These are phyloP conservation scores for Drosophila insularis DNA, from an alignment of 1,140 invertebrate genomes.

Conservation along the genomic window DNA sequence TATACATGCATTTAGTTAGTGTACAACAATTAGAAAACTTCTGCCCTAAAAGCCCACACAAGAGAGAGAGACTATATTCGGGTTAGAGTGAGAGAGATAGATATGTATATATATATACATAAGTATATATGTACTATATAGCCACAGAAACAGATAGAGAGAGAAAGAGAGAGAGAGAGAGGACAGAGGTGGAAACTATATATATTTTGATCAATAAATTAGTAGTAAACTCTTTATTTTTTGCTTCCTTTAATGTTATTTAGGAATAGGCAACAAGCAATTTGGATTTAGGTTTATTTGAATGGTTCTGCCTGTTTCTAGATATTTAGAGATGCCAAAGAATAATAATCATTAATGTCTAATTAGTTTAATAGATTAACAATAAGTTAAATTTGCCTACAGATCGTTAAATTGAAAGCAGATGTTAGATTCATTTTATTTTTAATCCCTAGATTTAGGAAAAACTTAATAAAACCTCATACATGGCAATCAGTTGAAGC, in stretches of 20 bases:
- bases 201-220: not conserved
- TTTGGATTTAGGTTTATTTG: not conserved
- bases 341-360: not conserved
- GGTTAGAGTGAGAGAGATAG: not conserved
- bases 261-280: not conserved
- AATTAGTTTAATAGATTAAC: too few relatives aligned
- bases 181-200: not conserved
- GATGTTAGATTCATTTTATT: too few relatives aligned
- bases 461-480: too few relatives aligned
- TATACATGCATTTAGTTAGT: constrained; percentile 16
- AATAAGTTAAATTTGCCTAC: too few relatives aligned
- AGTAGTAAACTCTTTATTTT: not conserved
- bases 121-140: too few relatives aligned
- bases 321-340: not conserved
- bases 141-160: not conserved
- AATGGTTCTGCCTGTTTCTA: not conserved
- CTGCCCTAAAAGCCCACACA: not conserved
- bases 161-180: not conserved
- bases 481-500: too few relatives aligned
- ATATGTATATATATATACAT: not conserved
- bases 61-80: not conserved
- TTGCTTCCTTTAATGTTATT: not conserved
- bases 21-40: constrained; percentile 13
- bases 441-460: too few relatives aligned
- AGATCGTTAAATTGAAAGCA: too few relatives aligned